Base-by-base conservation (phyloP, 37 sponge, comb jelly and placozoan species). In the Amphimedon queenslandica region DNA sequence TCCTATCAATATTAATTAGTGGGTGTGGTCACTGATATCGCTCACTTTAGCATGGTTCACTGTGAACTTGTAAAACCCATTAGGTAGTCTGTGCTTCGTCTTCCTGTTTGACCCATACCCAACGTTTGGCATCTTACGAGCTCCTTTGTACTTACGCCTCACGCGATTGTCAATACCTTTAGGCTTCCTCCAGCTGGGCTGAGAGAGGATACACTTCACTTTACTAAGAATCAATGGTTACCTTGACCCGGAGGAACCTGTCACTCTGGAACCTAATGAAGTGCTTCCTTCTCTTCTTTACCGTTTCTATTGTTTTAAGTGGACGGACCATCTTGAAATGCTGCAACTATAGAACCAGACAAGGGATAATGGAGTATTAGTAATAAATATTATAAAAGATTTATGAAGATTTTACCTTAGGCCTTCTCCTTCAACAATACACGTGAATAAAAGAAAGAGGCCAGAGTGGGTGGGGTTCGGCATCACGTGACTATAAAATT, bases 101-200 rank as follows among this genome's bases (percentile, higher is more conserved):
- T 94, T 98, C 85, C 80, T 87, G 84, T 98, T 98, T 37, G 67
- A 66, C 41, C 99, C 95, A 73, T 94, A 98, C 4, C 99, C 99
- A 57, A 98, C 92, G 69, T 72, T 98, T 37, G 99, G 99, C 99
- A 98, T 98, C 55, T 82, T 56, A 58, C 75, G 72, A 42, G 78
- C 77, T 40, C 99, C 99, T 75, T 86, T 94, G 86, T 94, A 98
- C 67, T 95, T 70, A 32, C 99, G 38, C 63, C 99, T 65, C 47
- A 98, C 95, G 20, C 95, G 80, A 67, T 94, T 94, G 78, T 98
- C 99, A 70, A 98, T 98, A 72, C 99, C 99, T 66, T 92, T 94
- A 6, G 99, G 99, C 66, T 94, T 94, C 56, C 99, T 80, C 99
- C 99, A 98, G 90, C 79, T 96, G 2, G 73, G 41, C 88, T 89